Base-by-base conservation (phyloP, 2,113 vertebrate species). In the Ariopsis seemanni region DNA sequence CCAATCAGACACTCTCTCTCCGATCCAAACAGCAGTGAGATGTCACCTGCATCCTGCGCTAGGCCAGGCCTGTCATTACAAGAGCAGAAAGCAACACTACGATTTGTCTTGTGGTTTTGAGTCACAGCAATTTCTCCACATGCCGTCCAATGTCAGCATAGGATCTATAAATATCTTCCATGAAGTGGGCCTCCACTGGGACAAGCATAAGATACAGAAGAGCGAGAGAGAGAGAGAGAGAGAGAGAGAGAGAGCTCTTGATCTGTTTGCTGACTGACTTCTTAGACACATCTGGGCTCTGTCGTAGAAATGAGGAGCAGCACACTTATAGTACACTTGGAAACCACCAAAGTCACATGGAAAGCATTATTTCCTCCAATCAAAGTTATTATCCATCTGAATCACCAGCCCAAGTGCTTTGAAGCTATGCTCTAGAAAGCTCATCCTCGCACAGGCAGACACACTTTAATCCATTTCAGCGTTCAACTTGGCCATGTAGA, bases 81-180 rank as follows among this genome's bases (percentile, higher is more conserved):
- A 91, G 89, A 90, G 90, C 91, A 92, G 79, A 0, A 89, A 77
- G 89, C 85, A 53, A 77, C 88, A 84, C 92, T 93, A 91, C 91
- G 92, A 93, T 94, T 93, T 94, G 91, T 95, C 93, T 93, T 93
- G 94, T 92, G 93, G 92, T 94, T 95, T 92, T 89, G 87, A 92
- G 90, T 91, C 85, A 82, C 88, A 87, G 92, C 93, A 93, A 93
- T 94, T 94, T 94, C 92, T 93, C 92, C 92, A 91, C 90, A 72
- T 71, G 88, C 91, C 82, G 91, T 95, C 94, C 94, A 95, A 93
- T 92, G 92, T 95, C 94, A 95, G 94, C 95, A 95, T 87, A 85
- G 85, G 85, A 90, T 92, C 93, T 91, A 87, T 85, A 92, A 94
- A 95, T 94, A 93, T 91, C 90, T 89, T 88, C 53, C 69, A 85